phyloP scores from a whole-genome alignment of 2,888 invertebrate genomes.

The Eupeodes luniger region DNA sequence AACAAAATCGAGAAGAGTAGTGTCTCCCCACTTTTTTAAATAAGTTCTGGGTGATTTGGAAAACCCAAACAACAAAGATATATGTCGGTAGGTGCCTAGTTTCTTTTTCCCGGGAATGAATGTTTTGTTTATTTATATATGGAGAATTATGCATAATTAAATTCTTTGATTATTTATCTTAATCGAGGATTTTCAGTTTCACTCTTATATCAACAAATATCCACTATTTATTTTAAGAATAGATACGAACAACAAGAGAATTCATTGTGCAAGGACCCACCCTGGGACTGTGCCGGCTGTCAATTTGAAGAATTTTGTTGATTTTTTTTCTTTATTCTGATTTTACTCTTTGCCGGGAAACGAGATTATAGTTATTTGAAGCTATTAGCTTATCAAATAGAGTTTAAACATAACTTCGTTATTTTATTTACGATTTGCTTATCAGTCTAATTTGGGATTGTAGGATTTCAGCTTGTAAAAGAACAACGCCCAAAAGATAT shows the following conservation, averaged over 20 bases:
- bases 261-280: slow-evolving; percentile 71
- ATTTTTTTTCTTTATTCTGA: background rate
- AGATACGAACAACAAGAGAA: slow-evolving; percentile 57
- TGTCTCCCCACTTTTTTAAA: background rate
- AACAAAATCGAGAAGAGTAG: background rate
- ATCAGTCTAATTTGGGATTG: slow-evolving; percentile 39
- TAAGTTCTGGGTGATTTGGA: background rate
- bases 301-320: slow-evolving; percentile 30
- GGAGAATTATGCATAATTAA: background rate
- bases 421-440: slow-evolving; percentile 33
- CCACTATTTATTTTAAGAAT: background rate
- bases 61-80: background rate
- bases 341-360: slow-evolving; percentile 1
- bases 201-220: background rate
- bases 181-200: background rate
- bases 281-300: slow-evolving; percentile 59
- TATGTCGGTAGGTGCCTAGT: background rate
- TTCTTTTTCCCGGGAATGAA: background rate
- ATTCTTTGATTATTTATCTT: background rate
- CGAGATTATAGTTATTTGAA: background rate
- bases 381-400: slow-evolving; percentile 51
- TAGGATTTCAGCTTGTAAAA: background rate
- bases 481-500: slow-evolving; percentile 62
- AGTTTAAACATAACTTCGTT: background rate
- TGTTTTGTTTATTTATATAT: slow-evolving; percentile 16